A percentile compares a stretch with the other conserved stretches of the same genome.
Conservation (phyloP, 2,113 vertebrate genomes). For the Phoxinus phoxinus region DNA sequence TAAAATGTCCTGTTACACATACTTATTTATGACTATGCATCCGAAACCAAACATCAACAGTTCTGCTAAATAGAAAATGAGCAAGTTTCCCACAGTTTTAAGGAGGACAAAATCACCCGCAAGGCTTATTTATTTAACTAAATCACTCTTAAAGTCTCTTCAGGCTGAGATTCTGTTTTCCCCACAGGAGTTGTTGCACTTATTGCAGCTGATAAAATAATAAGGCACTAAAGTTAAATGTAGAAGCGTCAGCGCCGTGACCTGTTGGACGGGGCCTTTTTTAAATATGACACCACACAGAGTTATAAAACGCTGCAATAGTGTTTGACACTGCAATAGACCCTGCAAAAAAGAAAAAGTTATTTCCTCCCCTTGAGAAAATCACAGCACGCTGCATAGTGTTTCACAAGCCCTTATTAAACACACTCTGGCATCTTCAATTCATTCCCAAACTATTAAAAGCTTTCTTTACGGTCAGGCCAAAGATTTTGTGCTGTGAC, state of each 20-base stretch:
- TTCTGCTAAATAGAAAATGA: background rate
- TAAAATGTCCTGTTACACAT: background rate
- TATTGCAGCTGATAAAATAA: conserved; percentile 48
- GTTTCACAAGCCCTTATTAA: conserved; percentile 57
- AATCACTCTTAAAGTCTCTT: conserved; percentile 10
- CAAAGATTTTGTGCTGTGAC: conserved; percentile 37
- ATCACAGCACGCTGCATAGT: conserved; percentile 18
- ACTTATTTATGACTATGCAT: background rate
- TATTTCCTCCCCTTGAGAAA: conserved; percentile 25
- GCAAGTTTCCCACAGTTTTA: conserved; percentile 49
- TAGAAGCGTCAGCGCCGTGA: background rate
- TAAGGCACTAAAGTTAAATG: conserved; percentile 31
- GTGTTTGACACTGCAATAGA: background rate
- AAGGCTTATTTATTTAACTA: conserved; percentile 45
- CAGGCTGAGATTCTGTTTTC: conserved; percentile 41
- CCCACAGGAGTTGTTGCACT: conserved; percentile 18
- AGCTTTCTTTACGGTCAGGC: conserved; percentile 38
- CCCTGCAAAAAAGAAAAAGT: background rate
- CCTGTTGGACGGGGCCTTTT: background rate
- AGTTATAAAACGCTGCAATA: background rate
- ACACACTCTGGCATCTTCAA: conserved; percentile 51
- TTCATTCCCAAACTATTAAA: conserved; percentile 54
- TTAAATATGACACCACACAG: conserved; percentile 18
- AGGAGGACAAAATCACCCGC: conserved; percentile 41
- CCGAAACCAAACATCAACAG: background rate